Evolutionary conservation across 2,888 invertebrate genomes (phyloP), one percentile per base, ranked within the genome.

Genomic region (Ashinkailepas kermadecensis): DNA sequence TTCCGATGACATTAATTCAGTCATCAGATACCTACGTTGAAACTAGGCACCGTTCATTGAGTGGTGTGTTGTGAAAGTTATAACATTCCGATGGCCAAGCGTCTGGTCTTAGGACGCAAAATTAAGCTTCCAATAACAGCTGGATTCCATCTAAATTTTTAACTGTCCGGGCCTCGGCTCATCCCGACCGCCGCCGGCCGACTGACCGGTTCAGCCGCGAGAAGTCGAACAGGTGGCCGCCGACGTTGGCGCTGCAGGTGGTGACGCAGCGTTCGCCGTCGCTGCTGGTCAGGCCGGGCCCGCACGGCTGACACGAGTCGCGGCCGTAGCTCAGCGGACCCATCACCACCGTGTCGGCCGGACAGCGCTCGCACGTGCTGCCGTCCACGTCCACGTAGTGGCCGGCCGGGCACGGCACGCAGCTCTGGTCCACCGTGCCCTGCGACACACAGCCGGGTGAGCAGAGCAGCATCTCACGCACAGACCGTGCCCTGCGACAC

Each of bases 321-420:
- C 85, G 82, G 59, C 87, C 87, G 80, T 86, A 85, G 9, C 86
- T 86, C 81, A 87, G 84, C 39, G 87, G 86, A 80, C 86, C 86
- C 9, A 87, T 86, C 18, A 87, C 86, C 25, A 87, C 86, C 0
- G 87, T 87, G 82, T 87, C 86, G 11, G 85, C 80, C 65, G 87
- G 90, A 85, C 91, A 91, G 0, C 86, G 85, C 4, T 86, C 85
- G 85, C 90, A 91, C 58, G 86, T 84, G 0, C 87, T 87, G 18
- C 86, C 86, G 81, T 87, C 85, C 10, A 85, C 84, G 56, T 86
- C 85, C 82, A 90, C 87, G 85, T 89, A 90, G 78, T 89, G 87
- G 7, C 90, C 90, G 67, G 87, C 86, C 8, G 89, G 89, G 85
- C 90, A 90, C 0, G 90, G 89, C 23, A 89, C 87, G 85, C 90